phyloP scores from a whole-genome alignment of 2,113 vertebrate genomes.

The Indicator maculatus region DNA sequence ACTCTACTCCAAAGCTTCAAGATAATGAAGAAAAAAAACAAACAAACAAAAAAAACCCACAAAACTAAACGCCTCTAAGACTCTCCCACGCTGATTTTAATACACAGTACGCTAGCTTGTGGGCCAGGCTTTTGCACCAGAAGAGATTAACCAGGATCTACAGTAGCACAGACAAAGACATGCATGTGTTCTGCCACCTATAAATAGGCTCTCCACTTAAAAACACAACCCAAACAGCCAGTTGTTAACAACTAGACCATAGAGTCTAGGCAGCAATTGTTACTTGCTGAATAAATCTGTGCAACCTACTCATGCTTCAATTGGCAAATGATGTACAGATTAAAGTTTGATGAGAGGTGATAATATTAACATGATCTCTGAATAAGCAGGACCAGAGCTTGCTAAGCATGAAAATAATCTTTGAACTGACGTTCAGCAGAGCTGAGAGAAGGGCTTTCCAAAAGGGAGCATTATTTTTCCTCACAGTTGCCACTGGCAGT shows the following conservation, averaged over 20 bases:
- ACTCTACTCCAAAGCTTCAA: neutral
- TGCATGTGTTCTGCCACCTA: constrained; percentile 4
- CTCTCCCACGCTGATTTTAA: neutral
- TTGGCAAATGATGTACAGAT: constrained; percentile 5
- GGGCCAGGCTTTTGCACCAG: constrained; percentile 3
- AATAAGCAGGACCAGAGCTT: neutral
- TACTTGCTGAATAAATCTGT: constrained; percentile 16
- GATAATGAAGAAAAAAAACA: neutral
- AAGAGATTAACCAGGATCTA: neutral
- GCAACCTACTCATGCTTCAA: neutral
- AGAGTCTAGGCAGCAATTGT: neutral
- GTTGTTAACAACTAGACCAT: constrained; percentile 21
- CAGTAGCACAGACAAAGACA: constrained; percentile 18
- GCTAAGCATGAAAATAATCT: neutral
- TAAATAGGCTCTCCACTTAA: constrained; percentile 40
- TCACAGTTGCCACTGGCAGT: neutral
- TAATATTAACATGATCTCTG: constrained; percentile 30
- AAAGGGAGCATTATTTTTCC: neutral
- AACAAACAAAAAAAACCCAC: too few species aligned
- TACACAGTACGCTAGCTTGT: neutral
- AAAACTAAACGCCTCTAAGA: neutral
- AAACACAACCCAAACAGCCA: neutral
- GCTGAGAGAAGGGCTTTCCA: neutral
- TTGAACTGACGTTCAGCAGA: neutral
- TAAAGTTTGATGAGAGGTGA: constrained; percentile 43